A percentile compares a stretch with the other conserved stretches of the same genome.
Evolutionary conservation across 2,888 invertebrate genomes (phyloP).

Genomic region (Chloroclysta siterata): DNA sequence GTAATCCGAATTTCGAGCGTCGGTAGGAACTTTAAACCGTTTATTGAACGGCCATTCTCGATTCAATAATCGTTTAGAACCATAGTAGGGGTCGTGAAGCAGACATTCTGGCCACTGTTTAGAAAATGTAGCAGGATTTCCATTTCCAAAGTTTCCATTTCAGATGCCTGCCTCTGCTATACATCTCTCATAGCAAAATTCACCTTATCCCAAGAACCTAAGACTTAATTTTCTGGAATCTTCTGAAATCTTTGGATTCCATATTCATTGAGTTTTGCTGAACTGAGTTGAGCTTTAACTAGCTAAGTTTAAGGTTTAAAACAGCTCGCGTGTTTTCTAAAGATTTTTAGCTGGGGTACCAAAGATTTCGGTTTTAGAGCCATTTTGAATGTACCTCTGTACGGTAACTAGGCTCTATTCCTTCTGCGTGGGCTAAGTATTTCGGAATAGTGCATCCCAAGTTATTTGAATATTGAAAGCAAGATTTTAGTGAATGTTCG

Average conservation of each 20-base stretch:
- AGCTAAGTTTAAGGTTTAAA: background rate
- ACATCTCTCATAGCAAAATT: background rate
- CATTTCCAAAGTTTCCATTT: constrained; percentile 35
- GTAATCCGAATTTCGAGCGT: background rate
- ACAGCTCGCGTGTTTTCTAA: background rate
- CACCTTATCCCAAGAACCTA: background rate
- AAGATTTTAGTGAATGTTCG: constrained; percentile 29
- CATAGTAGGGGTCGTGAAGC: constrained; percentile 47
- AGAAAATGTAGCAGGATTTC: constrained; percentile 59
- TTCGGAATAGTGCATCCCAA: constrained; percentile 30
- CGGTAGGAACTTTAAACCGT: constrained; percentile 2
- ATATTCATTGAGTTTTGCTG: background rate
- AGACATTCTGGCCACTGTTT: constrained; percentile 52
- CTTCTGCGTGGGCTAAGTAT: constrained; percentile 33
- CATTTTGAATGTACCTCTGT: background rate
- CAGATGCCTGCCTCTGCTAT: background rate
- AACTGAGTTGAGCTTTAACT: background rate
- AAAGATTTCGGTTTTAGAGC: background rate
- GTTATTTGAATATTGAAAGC: constrained; percentile 38
- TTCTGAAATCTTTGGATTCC: background rate
- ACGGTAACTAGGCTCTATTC: constrained; percentile 3
- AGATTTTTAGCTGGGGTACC: background rate
- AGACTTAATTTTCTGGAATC: background rate
- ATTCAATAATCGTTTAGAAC: constrained; percentile 33
- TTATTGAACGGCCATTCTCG: constrained; percentile 16